A percentile compares a stretch with the other conserved stretches of the same genome.
These are phyloP conservation scores for Parasteatoda tepidariorum DNA, from an alignment of 1,140 invertebrate species.

Conservation along the genomic window DNA sequence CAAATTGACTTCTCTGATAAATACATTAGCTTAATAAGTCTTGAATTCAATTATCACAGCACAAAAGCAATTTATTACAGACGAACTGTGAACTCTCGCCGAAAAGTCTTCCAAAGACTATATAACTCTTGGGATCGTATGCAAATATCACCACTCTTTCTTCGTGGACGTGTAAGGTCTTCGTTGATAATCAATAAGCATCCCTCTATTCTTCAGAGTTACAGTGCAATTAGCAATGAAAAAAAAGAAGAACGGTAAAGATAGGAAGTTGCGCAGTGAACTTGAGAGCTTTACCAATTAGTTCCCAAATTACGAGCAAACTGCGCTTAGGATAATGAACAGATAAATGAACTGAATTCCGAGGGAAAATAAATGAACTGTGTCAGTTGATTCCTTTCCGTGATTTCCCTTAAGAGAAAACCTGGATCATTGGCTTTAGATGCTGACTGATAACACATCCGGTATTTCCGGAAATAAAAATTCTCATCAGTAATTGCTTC, in stretches of 20 bases:
- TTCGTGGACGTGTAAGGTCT: not conserved
- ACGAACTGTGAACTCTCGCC: not conserved
- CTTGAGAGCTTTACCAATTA: constrained; percentile 56
- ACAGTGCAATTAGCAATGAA: constrained; percentile 38
- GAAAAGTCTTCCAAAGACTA: not conserved
- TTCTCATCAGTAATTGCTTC: constrained; percentile 54
- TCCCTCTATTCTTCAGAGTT: constrained; percentile 20
- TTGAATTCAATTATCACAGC: not conserved
- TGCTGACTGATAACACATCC: constrained; percentile 60
- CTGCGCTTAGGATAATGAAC: constrained; percentile 57
- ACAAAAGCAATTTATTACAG: not conserved
- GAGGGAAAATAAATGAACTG: constrained; percentile 59
- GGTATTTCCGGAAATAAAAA: constrained; percentile 46
- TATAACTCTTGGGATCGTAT: not conserved
- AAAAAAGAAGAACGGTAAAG: not conserved
- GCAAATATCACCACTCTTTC: not conserved
- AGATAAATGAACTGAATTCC: constrained; percentile 56
- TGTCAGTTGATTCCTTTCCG: constrained; percentile 56
- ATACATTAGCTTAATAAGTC: not conserved
- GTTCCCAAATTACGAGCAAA: constrained; percentile 51
- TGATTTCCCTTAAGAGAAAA: constrained; percentile 52
- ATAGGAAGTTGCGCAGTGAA: constrained; percentile 18
- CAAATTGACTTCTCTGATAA: not conserved
- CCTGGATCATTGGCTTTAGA: constrained; percentile 57
- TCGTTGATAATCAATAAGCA: not conserved